A percentile compares a stretch with the other conserved stretches of the same genome.
Conservation (phyloP, 2,888 invertebrate species). For the Zelleria hepariella region DNA sequence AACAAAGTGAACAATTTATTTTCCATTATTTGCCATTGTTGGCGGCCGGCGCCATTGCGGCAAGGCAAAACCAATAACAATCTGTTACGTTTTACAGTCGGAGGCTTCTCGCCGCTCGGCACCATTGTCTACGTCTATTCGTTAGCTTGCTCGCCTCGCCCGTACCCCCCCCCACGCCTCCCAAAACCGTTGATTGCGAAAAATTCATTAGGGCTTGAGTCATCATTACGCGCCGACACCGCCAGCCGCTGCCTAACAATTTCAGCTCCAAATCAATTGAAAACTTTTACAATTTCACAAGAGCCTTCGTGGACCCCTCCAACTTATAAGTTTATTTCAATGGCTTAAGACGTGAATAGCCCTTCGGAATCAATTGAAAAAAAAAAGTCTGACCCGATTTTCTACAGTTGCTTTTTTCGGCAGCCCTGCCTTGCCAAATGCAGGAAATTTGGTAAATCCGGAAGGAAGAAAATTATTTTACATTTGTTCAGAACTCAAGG, state of each 20-base stretch:
- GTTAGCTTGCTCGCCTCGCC: conserved; percentile 6
- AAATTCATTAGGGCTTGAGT: conserved; percentile 1
- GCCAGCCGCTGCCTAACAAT: background rate
- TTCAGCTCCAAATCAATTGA: conserved; percentile 2
- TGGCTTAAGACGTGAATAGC: background rate
- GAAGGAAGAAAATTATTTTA: background rate
- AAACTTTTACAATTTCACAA: conserved; percentile 2
- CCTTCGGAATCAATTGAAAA: background rate
- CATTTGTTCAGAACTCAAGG: background rate
- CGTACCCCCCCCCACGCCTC: background rate
- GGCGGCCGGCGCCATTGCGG: conserved; percentile 18
- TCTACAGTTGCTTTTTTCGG: background rate
- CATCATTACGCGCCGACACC: conserved; percentile 1
- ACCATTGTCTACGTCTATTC: conserved; percentile 18
- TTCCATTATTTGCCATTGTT: conserved; percentile 30
- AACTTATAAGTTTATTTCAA: conserved; percentile 4
- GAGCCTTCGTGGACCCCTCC: background rate
- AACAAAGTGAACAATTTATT: conserved; percentile 31
- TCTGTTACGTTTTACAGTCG: conserved; percentile 33
- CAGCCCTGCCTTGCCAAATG: background rate
- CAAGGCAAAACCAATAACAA: conserved; percentile 42
- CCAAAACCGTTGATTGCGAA: conserved; percentile 1
- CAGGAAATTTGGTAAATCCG: background rate
- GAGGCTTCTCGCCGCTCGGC: conserved; percentile 27
- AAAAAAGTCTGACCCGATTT: background rate